These are phyloP conservation scores for Oncopodura yosiiana DNA, from an alignment of 1,140 invertebrate genomes.

Conservation along the genomic window DNA sequence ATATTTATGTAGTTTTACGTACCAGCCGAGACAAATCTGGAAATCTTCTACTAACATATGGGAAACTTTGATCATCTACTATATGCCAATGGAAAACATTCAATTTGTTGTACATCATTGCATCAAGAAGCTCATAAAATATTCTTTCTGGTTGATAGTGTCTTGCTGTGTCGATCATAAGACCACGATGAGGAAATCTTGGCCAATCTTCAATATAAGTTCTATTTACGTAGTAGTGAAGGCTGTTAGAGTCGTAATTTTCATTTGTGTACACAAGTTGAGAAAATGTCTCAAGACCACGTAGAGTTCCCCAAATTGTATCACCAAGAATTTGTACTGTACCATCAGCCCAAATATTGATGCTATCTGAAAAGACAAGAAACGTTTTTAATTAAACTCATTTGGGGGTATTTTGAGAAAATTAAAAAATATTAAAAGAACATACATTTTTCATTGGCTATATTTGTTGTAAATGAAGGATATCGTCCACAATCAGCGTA, in stretches of 20 bases:
- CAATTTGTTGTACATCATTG: conserved; percentile 52
- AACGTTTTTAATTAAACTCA: conserved; percentile 7
- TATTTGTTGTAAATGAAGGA: conserved; percentile 11
- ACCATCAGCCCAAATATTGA: neutral
- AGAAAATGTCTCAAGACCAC: conserved; percentile 33
- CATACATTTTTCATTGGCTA: conserved; percentile 21
- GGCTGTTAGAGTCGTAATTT: no score
- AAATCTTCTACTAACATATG: conserved; percentile 21
- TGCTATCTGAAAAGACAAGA: no score
- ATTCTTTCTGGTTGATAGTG: conserved; percentile 43
- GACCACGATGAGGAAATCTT: conserved; percentile 44
- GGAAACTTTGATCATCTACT: conserved; percentile 45
- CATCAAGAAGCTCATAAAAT: conserved; percentile 42
- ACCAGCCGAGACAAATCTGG: conserved; percentile 26
- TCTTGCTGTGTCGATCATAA: conserved; percentile 47
- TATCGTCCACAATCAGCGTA: conserved; percentile 4
- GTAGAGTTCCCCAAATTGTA: conserved; percentile 30
- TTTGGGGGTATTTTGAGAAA: conserved; percentile 2
- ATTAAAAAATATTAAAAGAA: neutral
- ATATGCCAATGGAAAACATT: conserved; percentile 57
- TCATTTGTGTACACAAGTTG: conserved; percentile 22
- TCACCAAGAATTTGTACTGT: conserved; percentile 8
- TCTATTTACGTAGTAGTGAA: conserved; percentile 39
- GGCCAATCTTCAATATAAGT: conserved; percentile 46
- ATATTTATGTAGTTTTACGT: neutral